These are phyloP conservation scores for Morelia viridis DNA, from an alignment of 2,797 vertebrate species.

Conservation along the genomic window DNA sequence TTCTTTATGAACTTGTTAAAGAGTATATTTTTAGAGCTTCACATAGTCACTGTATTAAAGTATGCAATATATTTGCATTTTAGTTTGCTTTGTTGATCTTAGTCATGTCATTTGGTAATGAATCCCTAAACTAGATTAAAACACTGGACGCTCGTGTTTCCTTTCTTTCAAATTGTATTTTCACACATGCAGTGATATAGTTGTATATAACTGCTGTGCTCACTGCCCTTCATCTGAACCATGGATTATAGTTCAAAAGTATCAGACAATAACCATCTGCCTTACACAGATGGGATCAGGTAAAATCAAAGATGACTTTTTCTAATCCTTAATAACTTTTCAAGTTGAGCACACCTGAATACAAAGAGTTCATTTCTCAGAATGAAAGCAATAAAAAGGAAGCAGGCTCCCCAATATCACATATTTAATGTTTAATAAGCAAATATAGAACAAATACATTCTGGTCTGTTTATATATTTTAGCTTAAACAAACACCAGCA, in stretches of 20 bases:
- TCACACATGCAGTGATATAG: background rate
- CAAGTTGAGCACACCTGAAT: slow-evolving; percentile 25
- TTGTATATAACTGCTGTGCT: slow-evolving; percentile 2
- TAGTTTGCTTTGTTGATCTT: fast-evolving
- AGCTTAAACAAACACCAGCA: slow-evolving; percentile 71
- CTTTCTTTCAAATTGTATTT: background rate
- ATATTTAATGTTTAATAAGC: slow-evolving; percentile 63
- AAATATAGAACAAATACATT: slow-evolving; percentile 69
- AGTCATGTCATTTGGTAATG: fast-evolving
- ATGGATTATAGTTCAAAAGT: slow-evolving; percentile 31
- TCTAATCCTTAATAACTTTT: slow-evolving; percentile 18
- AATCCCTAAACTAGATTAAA: background rate
- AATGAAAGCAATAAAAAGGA: slow-evolving; percentile 58
- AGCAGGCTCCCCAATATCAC: slow-evolving; percentile 55
- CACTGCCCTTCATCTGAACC: slow-evolving; percentile 38
- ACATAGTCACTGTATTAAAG: background rate
- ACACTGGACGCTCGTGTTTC: background rate
- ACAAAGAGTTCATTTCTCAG: slow-evolving; percentile 48
- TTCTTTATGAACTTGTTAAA: background rate
- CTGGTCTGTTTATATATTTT: slow-evolving; percentile 67
- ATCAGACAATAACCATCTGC: slow-evolving; percentile 65
- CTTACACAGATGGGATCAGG: slow-evolving; percentile 57
- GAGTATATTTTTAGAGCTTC: background rate
- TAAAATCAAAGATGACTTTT: slow-evolving; percentile 53
- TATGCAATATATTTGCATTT: fast-evolving